phyloP scores from a whole-genome alignment of 2,888 invertebrate species.

The Lapara coniferarum region DNA sequence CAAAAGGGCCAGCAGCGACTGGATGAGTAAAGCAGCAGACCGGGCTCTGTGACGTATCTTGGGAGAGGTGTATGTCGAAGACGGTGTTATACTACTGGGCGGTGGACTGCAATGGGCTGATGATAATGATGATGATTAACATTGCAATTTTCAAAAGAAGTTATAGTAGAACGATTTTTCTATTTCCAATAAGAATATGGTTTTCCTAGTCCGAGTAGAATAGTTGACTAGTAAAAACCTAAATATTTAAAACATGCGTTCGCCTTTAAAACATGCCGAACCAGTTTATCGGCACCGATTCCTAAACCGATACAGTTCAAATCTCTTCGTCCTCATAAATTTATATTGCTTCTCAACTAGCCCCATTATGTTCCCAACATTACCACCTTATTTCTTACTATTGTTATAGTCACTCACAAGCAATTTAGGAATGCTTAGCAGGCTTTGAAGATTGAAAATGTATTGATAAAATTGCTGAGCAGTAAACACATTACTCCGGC shows the following conservation, averaged over 20 bases:
- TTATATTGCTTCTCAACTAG: slow-evolving; percentile 7
- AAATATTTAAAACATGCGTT: no score
- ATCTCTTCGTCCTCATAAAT: neutral
- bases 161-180: neutral
- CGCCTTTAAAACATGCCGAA: no score
- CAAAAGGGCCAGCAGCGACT: no score
- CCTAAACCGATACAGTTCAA: neutral
- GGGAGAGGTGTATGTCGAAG: no score
- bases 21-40: no score
- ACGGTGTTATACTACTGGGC: no score
- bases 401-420: neutral
- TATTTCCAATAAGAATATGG: no score
- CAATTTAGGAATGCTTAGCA: neutral
- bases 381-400: neutral
- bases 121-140: no score
- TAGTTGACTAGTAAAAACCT: no score
- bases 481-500: slow-evolving; percentile 56
- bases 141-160: neutral
- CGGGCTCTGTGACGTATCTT: no score
- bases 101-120: no score
- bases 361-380: neutral
- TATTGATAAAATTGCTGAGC: slow-evolving; percentile 31
- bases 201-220: no score
- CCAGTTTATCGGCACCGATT: neutral
- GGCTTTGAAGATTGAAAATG: slow-evolving; percentile 21